phyloP scores from a whole-genome alignment of 2,113 vertebrate species.

The Rhynchomys soricoides region DNA sequence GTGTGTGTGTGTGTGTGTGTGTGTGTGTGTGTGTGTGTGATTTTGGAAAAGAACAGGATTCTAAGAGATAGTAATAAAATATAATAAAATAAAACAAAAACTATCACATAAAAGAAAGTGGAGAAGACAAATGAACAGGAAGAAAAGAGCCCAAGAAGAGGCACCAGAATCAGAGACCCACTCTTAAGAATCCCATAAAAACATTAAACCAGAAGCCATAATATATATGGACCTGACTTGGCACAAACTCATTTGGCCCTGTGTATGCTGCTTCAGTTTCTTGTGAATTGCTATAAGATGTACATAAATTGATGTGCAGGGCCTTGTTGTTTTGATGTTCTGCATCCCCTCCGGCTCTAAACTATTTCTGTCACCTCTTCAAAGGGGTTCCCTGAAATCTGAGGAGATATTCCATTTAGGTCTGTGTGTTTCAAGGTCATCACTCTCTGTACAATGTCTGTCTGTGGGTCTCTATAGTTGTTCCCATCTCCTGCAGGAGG shows the following conservation, averaged over 20 bases:
- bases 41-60: not conserved
- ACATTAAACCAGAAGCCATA: not conserved
- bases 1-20: conserved; percentile 13
- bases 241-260: not conserved
- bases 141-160: too few species aligned
- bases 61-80: not conserved
- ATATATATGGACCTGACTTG: not conserved
- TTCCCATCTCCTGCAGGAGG: not conserved
- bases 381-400: not conserved
- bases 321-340: not conserved
- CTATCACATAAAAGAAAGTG: not conserved
- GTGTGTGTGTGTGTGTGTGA: too few species aligned
- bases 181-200: not conserved
- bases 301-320: not conserved
- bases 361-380: not conserved
- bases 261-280: not conserved
- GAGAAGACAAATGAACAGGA: not conserved
- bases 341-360: not conserved
- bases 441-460: not conserved
- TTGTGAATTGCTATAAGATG: not conserved
- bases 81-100: not conserved
- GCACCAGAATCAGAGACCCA: not conserved
- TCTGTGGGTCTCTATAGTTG: not conserved
- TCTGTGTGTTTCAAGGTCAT: not conserved
- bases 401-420: not conserved